Evolutionary conservation across 2,888 invertebrate genomes (phyloP).

Genomic region (Asteroscopus sphinx): DNA sequence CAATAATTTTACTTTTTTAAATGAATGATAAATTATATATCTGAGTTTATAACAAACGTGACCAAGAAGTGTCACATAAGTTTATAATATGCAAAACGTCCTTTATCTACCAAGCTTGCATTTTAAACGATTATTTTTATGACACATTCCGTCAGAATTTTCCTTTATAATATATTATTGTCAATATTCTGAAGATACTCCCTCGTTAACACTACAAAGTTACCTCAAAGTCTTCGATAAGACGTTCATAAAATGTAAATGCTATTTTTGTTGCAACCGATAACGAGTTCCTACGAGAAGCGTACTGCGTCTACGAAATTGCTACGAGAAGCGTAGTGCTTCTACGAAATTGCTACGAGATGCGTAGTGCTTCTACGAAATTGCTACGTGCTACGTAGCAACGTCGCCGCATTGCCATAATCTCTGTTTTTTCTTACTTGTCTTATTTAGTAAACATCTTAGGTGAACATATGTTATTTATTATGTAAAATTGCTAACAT

Average conservation of each 20-base stretch:
- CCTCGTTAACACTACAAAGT: conserved; percentile 40
- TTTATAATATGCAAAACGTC: not conserved
- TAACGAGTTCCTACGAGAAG: conserved; percentile 39
- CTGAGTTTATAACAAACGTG: too few relatives aligned
- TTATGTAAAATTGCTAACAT: too few relatives aligned
- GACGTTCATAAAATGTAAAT: conserved; percentile 38
- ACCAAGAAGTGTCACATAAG: too few relatives aligned
- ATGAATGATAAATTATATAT: too few relatives aligned
- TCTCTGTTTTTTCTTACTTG: too few relatives aligned
- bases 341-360: conserved; percentile 45
- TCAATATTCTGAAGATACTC: conserved; percentile 14
- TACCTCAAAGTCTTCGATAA: conserved; percentile 21
- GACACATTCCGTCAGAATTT: conserved; percentile 5
- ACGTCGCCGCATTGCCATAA: too few relatives aligned
- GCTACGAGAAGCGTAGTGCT: conserved; percentile 39
- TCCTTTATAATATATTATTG: conserved; percentile 19
- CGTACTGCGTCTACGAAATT: conserved; percentile 39
- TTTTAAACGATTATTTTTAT: conserved; percentile 23
- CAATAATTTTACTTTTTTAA: too few relatives aligned
- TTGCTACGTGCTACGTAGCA: conserved; percentile 38
- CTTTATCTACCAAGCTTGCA: not conserved
- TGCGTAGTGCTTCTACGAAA: conserved; percentile 38
- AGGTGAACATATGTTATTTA: too few relatives aligned
- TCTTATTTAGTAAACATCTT: too few relatives aligned
- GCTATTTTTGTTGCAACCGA: conserved; percentile 42